Evolutionary conservation across 1,140 invertebrate genomes (phyloP), one percentile per base, ranked within the genome.

Genomic region (Diploscapter pachys): DNA sequence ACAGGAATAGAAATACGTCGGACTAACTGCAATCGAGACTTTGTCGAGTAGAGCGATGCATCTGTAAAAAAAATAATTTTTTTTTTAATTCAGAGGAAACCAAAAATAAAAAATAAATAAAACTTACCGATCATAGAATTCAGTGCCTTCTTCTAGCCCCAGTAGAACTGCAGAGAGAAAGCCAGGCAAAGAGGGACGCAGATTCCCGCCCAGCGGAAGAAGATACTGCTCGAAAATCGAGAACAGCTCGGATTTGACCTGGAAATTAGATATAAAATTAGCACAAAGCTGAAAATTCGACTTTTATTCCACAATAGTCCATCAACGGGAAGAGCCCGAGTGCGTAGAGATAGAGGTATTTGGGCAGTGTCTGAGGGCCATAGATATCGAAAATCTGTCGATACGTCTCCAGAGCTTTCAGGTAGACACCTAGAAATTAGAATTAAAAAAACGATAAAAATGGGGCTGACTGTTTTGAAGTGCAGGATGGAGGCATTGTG

Each of bases 401-500:
- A 86, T 96, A 97, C 0, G 93, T 94, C 87, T 96, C 94, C 55
- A 96, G 86, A 49, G 93, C 93, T 87, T 96, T 95, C 52, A 95
- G 87, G 88, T 97, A 94, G 49, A 96, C 94, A 72, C 93, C 83
- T 82, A 63, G 5, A 63, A 81, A 2, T 68, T 72, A 77, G 55
- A 6, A n/a, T 49, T 78, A 6, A 31, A 8, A 77, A 52, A 72
- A 61, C 6, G 11, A n/a, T 55, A 68, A 73, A 66, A 13, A 9
- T 76, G 31, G 31, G 31, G 54, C 8, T 50, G 61, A 57, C 88
- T 94, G 76, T 91, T 87, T 59, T 94, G 94, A 72, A 97, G 87
- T 54, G 92, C 92, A 63, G 94, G 94, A 89, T 97, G 94, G 89
- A 97, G 92, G 87, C 94, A 97, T 89, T 96, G 94, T 68, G 94